Percentiles rank a stretch among this genome's conserved stretches.
Evolutionary conservation across 2,888 invertebrate species (phyloP).

Genomic region (Dynastes hyllus): DNA sequence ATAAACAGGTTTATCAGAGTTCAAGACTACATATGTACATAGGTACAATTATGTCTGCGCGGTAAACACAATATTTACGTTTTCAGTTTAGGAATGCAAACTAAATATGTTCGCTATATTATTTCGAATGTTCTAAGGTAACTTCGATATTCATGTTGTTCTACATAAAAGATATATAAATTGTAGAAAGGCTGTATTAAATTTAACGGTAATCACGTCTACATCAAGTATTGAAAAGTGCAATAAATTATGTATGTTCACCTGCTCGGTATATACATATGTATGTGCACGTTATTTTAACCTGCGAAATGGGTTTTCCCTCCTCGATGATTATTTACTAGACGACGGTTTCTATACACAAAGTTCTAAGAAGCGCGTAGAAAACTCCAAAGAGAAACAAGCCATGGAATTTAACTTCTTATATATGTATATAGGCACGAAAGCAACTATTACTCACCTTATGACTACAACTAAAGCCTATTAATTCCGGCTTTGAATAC

Average conservation of each 20-base stretch:
- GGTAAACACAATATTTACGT: too few relatives aligned
- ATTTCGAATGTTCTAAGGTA: too few relatives aligned
- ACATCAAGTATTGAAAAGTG: too few relatives aligned
- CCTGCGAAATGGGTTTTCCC: constrained; percentile 25
- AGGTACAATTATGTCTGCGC: too few relatives aligned
- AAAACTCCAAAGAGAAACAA: constrained; percentile 5
- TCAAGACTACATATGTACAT: too few relatives aligned
- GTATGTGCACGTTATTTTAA: neutral
- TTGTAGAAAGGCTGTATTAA: neutral
- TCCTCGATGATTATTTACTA: neutral
- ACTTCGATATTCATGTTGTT: neutral
- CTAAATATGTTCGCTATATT: too few relatives aligned
- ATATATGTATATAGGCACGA: neutral
- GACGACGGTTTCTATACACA: neutral
- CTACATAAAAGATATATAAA: neutral
- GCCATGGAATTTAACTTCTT: constrained; percentile 4
- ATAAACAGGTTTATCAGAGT: constrained; percentile 5
- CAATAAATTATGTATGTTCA: too few relatives aligned
- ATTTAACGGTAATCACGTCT: too few relatives aligned
- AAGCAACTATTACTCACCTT: constrained; percentile 15
- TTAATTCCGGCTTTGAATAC: constrained; percentile 29
- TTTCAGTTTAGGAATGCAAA: too few relatives aligned
- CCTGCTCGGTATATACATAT: too few relatives aligned
- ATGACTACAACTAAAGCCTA: neutral
- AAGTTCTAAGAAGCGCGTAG: constrained; percentile 14